Base-by-base conservation (phyloP, 2,888 invertebrate species). In the Diarsia rubi region DNA sequence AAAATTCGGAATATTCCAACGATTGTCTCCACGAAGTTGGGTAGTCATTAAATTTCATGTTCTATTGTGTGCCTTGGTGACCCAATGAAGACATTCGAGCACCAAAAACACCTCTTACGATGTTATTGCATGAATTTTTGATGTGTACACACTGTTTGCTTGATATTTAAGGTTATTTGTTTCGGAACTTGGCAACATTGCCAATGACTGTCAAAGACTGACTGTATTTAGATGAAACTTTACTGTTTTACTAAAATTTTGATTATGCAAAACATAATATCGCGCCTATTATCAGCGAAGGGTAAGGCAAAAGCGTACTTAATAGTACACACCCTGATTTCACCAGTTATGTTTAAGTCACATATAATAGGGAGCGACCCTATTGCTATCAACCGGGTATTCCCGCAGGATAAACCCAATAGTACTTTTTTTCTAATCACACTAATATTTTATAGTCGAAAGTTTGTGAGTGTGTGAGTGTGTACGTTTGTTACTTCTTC, bases 21-120 rank as follows among this genome's bases (percentile, higher is more conserved):
- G 67, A 88, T 87, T 86, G 83, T 75, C 83, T 84, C 77, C 37
- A 11, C 68, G 12, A 74, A 54, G 47, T 85, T 84, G 72, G 84
- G 27, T 47, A 78, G 68, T 90, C 88, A 88, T 91, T 90, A 89
- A 88, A 87, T 89, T 89, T 89, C 82, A 88, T 86, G 74, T 77
- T 73, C 66, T 37, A 66, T 78, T 68, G 62, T 67, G 62, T 63
- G 65, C 64, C 37, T 37, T 37, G n/a, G 65, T 42, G n/a, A 54
- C 54, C 66, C 42, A 82, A 76, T 73, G 76, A 74, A 78, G 73
- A 78, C 16, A 73, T 79, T 86, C 68, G 9, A n/a, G 21, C 49
- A 16, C 24, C 16, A 59, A 81, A 73, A 54, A 62, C 45, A 69
- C 42, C 4, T 69, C 19, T 74, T 66, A 66, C 31, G 24, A 31